Evolutionary conservation across 1,140 invertebrate genomes (phyloP).

Genomic region (Leptoteleia sp.): DNA sequence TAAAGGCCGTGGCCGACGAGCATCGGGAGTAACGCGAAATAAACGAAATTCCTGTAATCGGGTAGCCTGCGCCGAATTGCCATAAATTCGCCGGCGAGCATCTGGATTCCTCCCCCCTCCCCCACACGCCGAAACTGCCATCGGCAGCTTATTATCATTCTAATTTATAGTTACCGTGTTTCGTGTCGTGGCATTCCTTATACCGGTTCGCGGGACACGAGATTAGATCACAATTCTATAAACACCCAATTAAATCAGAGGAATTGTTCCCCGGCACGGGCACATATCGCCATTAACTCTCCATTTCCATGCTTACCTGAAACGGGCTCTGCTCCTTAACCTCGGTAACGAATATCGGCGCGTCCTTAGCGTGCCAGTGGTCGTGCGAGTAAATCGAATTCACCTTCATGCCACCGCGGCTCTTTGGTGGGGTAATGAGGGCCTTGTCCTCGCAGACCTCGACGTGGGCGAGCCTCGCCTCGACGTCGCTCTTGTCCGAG

Average conservation of each 20-base stretch:
- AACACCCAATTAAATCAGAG: slow-evolving; percentile 61
- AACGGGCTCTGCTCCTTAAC: slow-evolving; percentile 75
- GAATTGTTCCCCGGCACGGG: slow-evolving; percentile 56
- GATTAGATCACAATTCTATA: slow-evolving; percentile 65
- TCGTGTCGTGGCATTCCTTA: slow-evolving; percentile 43
- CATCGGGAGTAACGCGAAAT: neutral
- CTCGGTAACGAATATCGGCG: slow-evolving; percentile 73
- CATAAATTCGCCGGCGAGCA: slow-evolving; percentile 25
- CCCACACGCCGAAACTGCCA: slow-evolving; percentile 1
- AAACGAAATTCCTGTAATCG: slow-evolving; percentile 9
- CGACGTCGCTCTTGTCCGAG: slow-evolving; percentile 68
- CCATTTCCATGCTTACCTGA: slow-evolving; percentile 72
- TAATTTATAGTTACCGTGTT: slow-evolving; percentile 52
- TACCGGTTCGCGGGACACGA: slow-evolving; percentile 49
- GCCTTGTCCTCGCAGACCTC: slow-evolving; percentile 69
- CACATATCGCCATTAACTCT: slow-evolving; percentile 49
- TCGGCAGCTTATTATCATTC: slow-evolving; percentile 50
- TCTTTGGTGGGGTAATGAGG: slow-evolving; percentile 68
- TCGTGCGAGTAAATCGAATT: slow-evolving; percentile 80
- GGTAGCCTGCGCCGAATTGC: neutral
- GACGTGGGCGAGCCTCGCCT: slow-evolving; percentile 66
- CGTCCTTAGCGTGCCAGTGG: slow-evolving; percentile 75
- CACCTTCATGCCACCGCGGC: slow-evolving; percentile 75
- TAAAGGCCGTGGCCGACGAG: too few relatives aligned
- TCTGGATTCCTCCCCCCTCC: slow-evolving; percentile 5